Conservation (phyloP, 2,113 vertebrate genomes). For the Spizaetus ornatus region DNA sequence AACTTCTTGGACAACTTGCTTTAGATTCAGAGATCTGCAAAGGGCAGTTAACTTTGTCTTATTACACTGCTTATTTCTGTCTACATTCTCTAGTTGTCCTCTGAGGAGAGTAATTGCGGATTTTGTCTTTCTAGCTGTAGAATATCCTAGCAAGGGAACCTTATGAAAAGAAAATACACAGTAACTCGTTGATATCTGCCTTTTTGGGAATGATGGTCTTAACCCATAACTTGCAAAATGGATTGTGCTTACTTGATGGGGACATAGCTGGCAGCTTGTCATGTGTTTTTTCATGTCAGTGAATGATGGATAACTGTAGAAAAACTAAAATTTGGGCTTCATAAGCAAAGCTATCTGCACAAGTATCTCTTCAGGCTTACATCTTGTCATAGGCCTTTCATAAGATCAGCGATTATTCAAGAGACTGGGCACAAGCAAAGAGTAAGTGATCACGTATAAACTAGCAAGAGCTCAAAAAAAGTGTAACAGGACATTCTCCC, state of each 20-base stretch:
- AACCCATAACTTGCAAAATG: not conserved
- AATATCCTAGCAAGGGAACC: not conserved
- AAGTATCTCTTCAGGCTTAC: not conserved
- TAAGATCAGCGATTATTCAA: not conserved
- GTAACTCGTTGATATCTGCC: not conserved
- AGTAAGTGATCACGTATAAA: not conserved
- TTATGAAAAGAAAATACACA: not conserved
- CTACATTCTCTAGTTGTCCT: not conserved
- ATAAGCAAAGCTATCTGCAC: not conserved
- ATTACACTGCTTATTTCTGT: not conserved
- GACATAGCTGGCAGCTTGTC: not conserved
- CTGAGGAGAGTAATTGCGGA: not conserved
- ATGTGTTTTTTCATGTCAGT: not conserved
- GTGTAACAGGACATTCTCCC: not conserved
- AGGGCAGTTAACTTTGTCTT: not conserved
- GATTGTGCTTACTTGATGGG: not conserved
- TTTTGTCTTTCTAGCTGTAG: not conserved
- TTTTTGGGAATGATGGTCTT: not conserved
- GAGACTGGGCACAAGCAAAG: not conserved
- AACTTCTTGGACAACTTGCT: not conserved
- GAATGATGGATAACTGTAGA: not conserved
- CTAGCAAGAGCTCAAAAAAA: not conserved
- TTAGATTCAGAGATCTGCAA: not conserved
- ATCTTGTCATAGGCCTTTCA: not conserved
- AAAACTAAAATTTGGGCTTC: not conserved